These are phyloP conservation scores for Loriculus beryllinus DNA, from an alignment of 2,797 vertebrate species.

Conservation along the genomic window DNA sequence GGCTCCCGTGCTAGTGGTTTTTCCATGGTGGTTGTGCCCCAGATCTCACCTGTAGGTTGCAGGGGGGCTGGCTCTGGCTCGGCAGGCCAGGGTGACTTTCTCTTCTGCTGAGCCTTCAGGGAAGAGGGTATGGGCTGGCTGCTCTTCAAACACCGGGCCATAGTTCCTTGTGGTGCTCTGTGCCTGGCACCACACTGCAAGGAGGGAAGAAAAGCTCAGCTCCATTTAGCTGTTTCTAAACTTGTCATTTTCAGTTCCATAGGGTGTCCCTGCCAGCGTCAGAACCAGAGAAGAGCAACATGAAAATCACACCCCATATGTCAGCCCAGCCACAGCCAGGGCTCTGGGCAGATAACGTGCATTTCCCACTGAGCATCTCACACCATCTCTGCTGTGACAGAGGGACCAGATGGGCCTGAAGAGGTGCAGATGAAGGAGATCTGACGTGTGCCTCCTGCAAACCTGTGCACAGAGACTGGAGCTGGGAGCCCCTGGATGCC, in stretches of 20 bases:
- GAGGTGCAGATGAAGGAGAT: accelerated
- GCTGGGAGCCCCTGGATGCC: neutral
- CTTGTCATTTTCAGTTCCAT: neutral
- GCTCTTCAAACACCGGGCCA: constrained; percentile 93
- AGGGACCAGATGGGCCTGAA: neutral
- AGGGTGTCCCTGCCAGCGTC: neutral
- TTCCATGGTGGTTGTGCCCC: accelerated
- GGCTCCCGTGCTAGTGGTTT: neutral
- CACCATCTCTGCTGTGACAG: neutral
- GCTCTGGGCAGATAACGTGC: accelerated
- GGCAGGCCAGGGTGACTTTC: constrained; percentile 87
- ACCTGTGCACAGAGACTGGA: accelerated
- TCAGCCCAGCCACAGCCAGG: neutral
- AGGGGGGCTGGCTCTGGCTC: constrained; percentile 89
- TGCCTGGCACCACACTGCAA: constrained; percentile 81
- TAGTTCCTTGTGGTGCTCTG: constrained; percentile 77
- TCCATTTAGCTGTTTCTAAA: neutral
- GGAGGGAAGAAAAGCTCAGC: neutral
- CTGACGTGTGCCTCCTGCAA: neutral
- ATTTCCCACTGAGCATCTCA: neutral
- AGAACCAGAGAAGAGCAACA: neutral
- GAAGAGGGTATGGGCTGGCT: constrained; percentile 87
- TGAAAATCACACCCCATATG: neutral
- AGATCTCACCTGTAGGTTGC: constrained; percentile 85
- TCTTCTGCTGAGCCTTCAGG: constrained; percentile 90